Percentiles rank a stretch among this genome's conserved stretches.
phyloP scores from a whole-genome alignment of 2,888 invertebrate species.

The Myathropa florea region DNA sequence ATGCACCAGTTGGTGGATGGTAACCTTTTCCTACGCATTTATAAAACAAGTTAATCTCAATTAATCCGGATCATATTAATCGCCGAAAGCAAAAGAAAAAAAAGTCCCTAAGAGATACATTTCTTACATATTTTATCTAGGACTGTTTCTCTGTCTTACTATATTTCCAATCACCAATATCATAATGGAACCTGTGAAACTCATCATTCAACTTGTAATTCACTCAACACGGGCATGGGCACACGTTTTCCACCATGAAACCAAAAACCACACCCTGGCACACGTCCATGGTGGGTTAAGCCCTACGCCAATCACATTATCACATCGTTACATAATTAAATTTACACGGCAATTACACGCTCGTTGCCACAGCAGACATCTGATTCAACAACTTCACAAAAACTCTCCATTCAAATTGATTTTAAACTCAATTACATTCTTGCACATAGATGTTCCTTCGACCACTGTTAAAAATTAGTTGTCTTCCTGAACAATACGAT shows the following conservation, averaged over 20 bases:
- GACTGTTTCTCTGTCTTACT: no score
- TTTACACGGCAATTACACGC: slow-evolving; percentile 80
- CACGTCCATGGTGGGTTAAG: slow-evolving; percentile 25
- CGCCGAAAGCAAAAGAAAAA: slow-evolving; percentile 67
- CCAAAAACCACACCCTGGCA: slow-evolving; percentile 65
- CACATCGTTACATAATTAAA: slow-evolving; percentile 78
- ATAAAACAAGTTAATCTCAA: slow-evolving; percentile 52
- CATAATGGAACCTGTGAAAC: slow-evolving; percentile 18
- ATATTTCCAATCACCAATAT: neutral
- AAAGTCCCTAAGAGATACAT: no score
- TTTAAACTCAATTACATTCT: slow-evolving; percentile 80
- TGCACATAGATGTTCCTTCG: slow-evolving; percentile 32
- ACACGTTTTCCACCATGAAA: slow-evolving; percentile 31
- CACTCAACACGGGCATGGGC: slow-evolving; percentile 35
- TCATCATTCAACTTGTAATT: slow-evolving; percentile 53
- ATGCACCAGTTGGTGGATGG: neutral
- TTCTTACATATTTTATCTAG: no score
- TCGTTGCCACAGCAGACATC: slow-evolving; percentile 42
- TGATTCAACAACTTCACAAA: slow-evolving; percentile 28
- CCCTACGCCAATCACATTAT: slow-evolving; percentile 62
- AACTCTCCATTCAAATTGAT: slow-evolving; percentile 78
- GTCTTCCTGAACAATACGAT: slow-evolving; percentile 45
- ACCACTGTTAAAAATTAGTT: slow-evolving; percentile 51
- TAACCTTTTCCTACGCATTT: slow-evolving; percentile 11
- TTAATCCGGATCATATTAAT: slow-evolving; percentile 71